These are phyloP conservation scores for Microtus richardsoni DNA, from an alignment of 2,113 vertebrate genomes.

Conservation along the genomic window DNA sequence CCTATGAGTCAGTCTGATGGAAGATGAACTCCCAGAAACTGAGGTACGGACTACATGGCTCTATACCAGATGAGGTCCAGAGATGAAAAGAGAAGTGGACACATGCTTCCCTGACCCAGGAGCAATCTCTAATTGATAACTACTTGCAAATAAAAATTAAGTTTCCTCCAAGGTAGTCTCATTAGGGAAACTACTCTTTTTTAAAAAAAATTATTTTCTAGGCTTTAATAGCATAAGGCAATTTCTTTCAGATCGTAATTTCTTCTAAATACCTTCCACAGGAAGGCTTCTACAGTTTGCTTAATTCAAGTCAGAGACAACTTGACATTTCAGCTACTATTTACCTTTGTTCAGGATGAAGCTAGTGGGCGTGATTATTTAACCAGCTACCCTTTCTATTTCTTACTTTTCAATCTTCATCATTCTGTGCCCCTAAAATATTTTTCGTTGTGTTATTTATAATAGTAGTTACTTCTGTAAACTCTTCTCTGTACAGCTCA, in stretches of 20 bases:
- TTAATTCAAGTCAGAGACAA: constrained; percentile 67
- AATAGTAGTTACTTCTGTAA: constrained; percentile 18
- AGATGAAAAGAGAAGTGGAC: neutral
- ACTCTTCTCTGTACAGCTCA: neutral
- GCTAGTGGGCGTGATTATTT: constrained; percentile 36
- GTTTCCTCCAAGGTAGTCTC: neutral
- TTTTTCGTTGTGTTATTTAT: constrained; percentile 45
- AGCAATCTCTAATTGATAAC: neutral
- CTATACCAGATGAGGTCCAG: neutral
- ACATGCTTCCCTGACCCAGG: neutral
- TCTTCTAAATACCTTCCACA: constrained; percentile 37
- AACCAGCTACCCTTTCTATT: constrained; percentile 44
- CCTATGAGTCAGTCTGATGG: neutral
- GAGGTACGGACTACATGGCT: neutral
- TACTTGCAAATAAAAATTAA: neutral
- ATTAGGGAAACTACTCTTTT: neutral
- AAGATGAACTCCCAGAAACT: neutral
- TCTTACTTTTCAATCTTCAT: constrained; percentile 6
- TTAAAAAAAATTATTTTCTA: neutral
- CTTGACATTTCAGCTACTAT: constrained; percentile 69
- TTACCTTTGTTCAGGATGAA: constrained; percentile 60
- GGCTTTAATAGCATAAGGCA: constrained; percentile 38
- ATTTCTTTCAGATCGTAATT: constrained; percentile 65
- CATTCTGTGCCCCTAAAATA: constrained; percentile 37
- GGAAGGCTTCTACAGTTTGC: constrained; percentile 48